Percentiles rank a stretch among this genome's conserved stretches.
phyloP scores from a whole-genome alignment of 2,888 invertebrate genomes.

The Dicyrtoma fusca region DNA sequence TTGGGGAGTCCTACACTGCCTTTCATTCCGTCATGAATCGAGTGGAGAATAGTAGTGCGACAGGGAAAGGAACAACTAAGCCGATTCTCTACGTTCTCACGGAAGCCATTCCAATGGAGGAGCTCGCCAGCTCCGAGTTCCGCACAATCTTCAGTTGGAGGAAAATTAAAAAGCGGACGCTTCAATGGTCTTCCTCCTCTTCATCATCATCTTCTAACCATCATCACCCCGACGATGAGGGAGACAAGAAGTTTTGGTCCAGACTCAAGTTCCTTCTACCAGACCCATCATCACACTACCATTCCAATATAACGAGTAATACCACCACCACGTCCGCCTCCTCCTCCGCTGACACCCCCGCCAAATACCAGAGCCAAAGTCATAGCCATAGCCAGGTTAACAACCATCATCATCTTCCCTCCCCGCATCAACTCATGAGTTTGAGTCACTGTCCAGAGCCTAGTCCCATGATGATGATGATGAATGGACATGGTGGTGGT shows the following conservation, averaged over 20 bases:
- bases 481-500: background rate
- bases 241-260: constrained; percentile 62
- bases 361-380: constrained; percentile 24
- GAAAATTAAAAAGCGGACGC: constrained; percentile 23
- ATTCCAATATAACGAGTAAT: constrained; percentile 55
- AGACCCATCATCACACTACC: constrained; percentile 55
- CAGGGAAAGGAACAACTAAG: constrained; percentile 58
- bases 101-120: constrained; percentile 66
- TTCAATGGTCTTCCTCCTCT: background rate
- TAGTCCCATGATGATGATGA: background rate
- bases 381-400: constrained; percentile 14
- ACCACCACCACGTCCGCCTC: constrained; percentile 53
- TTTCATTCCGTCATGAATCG: background rate
- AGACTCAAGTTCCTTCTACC: constrained; percentile 61
- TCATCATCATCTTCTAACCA: too few species aligned
- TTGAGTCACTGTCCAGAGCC: too few species aligned
- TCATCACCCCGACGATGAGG: constrained; percentile 59
- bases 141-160: constrained; percentile 58
- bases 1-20: constrained; percentile 64
- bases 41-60: background rate
- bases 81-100: constrained; percentile 65
- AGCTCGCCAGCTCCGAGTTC: constrained; percentile 75
- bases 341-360: constrained; percentile 51
- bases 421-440: constrained; percentile 15
- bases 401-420: background rate